A percentile compares a stretch with the other conserved stretches of the same genome.
Conservation (phyloP, 1,140 invertebrate species). For the Bombyx mandarina region DNA sequence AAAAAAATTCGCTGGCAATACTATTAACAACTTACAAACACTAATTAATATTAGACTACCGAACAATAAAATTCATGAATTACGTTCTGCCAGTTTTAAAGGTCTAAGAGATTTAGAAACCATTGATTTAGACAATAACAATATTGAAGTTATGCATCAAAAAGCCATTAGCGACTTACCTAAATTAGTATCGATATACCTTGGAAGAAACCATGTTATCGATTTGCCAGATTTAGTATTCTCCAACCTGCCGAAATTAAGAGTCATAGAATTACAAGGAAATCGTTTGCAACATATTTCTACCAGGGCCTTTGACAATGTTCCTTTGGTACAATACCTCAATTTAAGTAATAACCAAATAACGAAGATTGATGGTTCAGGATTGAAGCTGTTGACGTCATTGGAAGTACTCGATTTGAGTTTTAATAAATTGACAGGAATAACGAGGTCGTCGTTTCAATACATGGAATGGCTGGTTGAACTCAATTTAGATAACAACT, state of each 20-base stretch:
- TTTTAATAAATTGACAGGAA: constrained; percentile 80
- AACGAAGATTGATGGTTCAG: constrained; percentile 78
- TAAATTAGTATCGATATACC: constrained; percentile 81
- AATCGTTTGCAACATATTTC: constrained; percentile 82
- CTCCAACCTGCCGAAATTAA: constrained; percentile 80
- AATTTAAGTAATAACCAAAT: constrained; percentile 87
- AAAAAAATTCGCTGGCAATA: constrained; percentile 77
- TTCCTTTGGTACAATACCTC: constrained; percentile 83
- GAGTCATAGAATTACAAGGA: constrained; percentile 84
- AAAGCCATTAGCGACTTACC: constrained; percentile 83
- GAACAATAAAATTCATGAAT: constrained; percentile 81
- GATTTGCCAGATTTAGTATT: constrained; percentile 82
- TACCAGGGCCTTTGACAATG: constrained; percentile 82
- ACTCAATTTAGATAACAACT: constrained; percentile 83
- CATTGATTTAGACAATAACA: constrained; percentile 86
- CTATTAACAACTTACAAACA: constrained; percentile 76
- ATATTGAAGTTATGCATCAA: constrained; percentile 82
- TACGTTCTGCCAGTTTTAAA: constrained; percentile 80
- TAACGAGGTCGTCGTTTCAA: constrained; percentile 75
- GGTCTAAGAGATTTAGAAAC: constrained; percentile 79
- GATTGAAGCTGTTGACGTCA: constrained; percentile 78
- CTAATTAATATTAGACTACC: constrained; percentile 79
- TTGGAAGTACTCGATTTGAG: constrained; percentile 87
- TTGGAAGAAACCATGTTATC: constrained; percentile 82
- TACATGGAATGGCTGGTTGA: constrained; percentile 89